Evolutionary conservation across 2,113 vertebrate genomes (phyloP).

Genomic region (Laticauda laticaudata): DNA sequence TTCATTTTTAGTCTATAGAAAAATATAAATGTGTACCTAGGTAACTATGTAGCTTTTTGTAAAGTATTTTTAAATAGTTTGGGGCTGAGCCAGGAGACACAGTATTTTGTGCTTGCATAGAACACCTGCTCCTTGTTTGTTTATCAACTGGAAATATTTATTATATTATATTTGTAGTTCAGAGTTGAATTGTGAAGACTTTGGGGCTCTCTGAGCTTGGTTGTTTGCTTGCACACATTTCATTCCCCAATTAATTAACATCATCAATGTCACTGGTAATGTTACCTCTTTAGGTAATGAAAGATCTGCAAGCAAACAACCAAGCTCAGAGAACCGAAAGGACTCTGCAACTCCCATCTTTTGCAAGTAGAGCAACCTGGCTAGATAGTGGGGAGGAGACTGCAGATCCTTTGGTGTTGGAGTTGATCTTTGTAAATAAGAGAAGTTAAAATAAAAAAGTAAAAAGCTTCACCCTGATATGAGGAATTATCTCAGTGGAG

Average conservation of each 20-base stretch:
- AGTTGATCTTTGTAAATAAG: background rate
- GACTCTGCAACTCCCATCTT: background rate
- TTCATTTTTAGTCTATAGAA: background rate
- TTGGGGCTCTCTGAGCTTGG: background rate
- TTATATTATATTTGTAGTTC: background rate
- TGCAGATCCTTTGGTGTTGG: background rate
- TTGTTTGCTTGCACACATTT: background rate
- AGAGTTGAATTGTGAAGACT: background rate
- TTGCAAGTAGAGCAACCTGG: background rate
- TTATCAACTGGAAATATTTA: background rate
- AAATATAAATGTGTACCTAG: background rate
- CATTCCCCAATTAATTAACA: background rate
- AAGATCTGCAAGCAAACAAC: background rate
- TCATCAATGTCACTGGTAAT: background rate
- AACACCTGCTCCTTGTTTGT: background rate
- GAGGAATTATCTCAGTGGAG: background rate
- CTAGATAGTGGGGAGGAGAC: background rate
- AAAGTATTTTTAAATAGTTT: background rate
- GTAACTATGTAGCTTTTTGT: background rate
- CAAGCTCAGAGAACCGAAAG: background rate
- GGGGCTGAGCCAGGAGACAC: background rate
- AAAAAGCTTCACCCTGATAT: background rate
- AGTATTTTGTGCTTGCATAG: background rate
- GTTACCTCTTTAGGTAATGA: background rate
- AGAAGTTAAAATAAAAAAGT: background rate